Percentiles rank a stretch among this genome's conserved stretches.
These are phyloP conservation scores for Euphysa ruthae DNA, from an alignment of 30 jellyfish, hydroid and myxozoan species.

Conservation along the genomic window DNA sequence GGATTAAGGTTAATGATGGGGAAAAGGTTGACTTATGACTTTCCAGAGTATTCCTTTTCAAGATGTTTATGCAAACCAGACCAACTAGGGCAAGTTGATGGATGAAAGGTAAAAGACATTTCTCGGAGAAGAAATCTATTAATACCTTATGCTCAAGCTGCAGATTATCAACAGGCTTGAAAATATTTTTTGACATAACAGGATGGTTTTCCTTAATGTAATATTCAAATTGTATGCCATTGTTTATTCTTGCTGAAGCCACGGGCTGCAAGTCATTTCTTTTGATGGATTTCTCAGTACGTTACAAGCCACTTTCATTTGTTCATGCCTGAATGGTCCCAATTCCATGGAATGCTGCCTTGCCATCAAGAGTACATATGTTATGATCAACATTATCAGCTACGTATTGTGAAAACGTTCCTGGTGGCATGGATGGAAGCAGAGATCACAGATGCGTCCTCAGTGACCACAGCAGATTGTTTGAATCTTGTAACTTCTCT, in stretches of 20 bases:
- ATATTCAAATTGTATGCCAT: slow-evolving; percentile 18
- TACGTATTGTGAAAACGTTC: slow-evolving; percentile 8
- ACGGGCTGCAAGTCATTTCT: not conserved
- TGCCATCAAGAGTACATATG: slow-evolving; percentile 36
- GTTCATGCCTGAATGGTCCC: slow-evolving; percentile 12
- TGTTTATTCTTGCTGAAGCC: not conserved
- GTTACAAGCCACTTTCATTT: not conserved
- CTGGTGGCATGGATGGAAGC: not conserved
- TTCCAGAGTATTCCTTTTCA: not conserved
- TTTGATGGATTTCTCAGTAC: not conserved
- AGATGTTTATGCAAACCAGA: slow-evolving; percentile 36
- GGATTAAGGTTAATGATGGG: slow-evolving; percentile 44
- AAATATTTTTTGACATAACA: slow-evolving; percentile 7
- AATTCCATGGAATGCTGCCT: slow-evolving; percentile 37
- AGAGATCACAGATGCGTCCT: slow-evolving; percentile 10
- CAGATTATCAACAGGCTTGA: slow-evolving; percentile 4
- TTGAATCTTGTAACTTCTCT: slow-evolving; percentile 36
- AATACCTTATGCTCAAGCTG: not conserved
- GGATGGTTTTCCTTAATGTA: slow-evolving; percentile 3
- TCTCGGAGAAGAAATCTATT: slow-evolving; percentile 28
- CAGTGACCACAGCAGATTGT: slow-evolving; percentile 24
- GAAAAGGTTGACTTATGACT: slow-evolving; percentile 30
- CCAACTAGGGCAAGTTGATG: slow-evolving; percentile 38
- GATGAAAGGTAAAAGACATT: not conserved
- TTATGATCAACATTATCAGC: slow-evolving; percentile 42